Conservation (phyloP, 53 echinoderm and acorn worm species). For the Hippasteria phrygiana region DNA sequence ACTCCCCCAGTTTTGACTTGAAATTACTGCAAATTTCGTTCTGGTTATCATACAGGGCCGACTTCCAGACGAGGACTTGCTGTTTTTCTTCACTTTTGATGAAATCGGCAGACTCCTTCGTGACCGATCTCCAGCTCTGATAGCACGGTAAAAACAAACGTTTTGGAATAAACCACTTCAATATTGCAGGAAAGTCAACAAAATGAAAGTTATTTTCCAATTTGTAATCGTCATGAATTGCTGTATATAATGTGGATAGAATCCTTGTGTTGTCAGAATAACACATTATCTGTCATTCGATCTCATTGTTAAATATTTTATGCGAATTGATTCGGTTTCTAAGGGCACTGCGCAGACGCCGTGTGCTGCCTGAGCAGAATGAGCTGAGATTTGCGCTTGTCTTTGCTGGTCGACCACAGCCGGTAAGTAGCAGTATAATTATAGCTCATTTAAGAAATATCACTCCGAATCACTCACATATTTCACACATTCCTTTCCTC, state of each 20-base stretch:
- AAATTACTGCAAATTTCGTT: background rate
- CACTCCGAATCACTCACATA: background rate
- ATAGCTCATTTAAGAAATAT: background rate
- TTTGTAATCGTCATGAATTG: too few relatives aligned
- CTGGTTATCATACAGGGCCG: conserved; percentile 48
- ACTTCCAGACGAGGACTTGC: conserved; percentile 73
- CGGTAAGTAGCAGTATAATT: conserved; percentile 35
- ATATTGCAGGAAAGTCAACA: background rate
- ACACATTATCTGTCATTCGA: background rate
- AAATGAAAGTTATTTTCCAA: background rate
- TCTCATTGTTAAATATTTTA: background rate
- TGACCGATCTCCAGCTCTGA: conserved; percentile 56
- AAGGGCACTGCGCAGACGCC: conserved; percentile 68
- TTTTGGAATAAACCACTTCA: background rate
- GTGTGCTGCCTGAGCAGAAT: conserved; percentile 51
- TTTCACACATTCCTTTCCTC: too few relatives aligned
- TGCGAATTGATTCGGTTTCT: conserved; percentile 1
- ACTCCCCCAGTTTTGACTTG: background rate
- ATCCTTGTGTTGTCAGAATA: background rate
- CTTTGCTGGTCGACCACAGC: conserved; percentile 57
- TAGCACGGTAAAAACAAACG: conserved; percentile 55
- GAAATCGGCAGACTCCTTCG: conserved; percentile 68
- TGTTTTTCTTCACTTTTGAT: conserved; percentile 71
- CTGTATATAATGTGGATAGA: too few relatives aligned
- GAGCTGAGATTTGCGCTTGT: conserved; percentile 51